Percentiles rank a stretch among this genome's conserved stretches.
Evolutionary conservation across 2,113 vertebrate species (phyloP).

Genomic region (Serilophus lunatus): DNA sequence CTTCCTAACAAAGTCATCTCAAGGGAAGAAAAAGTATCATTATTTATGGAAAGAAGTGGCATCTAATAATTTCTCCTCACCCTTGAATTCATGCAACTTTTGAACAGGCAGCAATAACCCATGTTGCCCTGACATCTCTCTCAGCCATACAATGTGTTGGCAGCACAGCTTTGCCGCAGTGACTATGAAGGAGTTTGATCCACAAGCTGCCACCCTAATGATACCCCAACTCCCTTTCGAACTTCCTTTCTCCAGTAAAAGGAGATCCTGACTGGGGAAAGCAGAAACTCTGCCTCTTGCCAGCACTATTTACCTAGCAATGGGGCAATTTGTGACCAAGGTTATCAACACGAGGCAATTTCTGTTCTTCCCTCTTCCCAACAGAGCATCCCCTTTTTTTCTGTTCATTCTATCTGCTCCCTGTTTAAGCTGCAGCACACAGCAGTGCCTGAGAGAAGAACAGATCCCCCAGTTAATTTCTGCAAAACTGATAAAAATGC

Average conservation of each 20-base stretch:
- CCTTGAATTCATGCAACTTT: neutral
- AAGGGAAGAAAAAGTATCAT: neutral
- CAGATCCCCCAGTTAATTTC: neutral
- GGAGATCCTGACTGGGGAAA: neutral
- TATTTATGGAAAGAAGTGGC: neutral
- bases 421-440: neutral
- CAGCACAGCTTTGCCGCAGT: neutral
- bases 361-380: neutral
- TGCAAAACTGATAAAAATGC: neutral
- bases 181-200: fast-evolving
- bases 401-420: neutral
- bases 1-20: neutral
- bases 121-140: fast-evolving
- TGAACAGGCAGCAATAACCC: fast-evolving
- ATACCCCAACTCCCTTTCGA: neutral
- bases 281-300: neutral
- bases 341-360: neutral
- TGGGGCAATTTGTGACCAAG: neutral
- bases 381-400: neutral
- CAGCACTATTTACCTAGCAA: neutral
- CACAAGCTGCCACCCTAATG: neutral
- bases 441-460: neutral
- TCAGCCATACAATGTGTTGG: neutral
- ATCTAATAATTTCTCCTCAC: neutral
- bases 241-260: neutral